These are phyloP conservation scores for Gnathochromis pfefferi DNA, from an alignment of 2,113 vertebrate species.

Conservation along the genomic window DNA sequence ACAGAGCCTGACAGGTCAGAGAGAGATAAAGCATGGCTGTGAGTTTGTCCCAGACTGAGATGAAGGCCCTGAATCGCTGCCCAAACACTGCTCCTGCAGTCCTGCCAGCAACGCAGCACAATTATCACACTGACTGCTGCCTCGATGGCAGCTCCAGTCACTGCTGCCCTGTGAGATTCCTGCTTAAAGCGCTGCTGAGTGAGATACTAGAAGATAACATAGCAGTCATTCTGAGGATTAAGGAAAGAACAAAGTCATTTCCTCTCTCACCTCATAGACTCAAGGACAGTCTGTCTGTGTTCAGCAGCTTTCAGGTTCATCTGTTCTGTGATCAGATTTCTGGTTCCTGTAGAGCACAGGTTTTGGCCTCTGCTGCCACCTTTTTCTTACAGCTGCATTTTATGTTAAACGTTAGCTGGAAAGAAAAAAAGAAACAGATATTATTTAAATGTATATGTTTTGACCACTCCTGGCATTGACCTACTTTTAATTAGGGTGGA, in stretches of 20 bases:
- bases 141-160: neutral
- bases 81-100: slow-evolving; percentile 83
- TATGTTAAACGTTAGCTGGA: slow-evolving; percentile 78
- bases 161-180: neutral
- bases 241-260: neutral
- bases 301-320: slow-evolving; percentile 85
- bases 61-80: slow-evolving; percentile 83
- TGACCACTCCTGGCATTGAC: neutral
- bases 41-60: slow-evolving; percentile 91
- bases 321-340: slow-evolving; percentile 86
- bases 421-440: neutral
- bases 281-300: slow-evolving; percentile 83
- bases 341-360: slow-evolving; percentile 74
- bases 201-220: neutral
- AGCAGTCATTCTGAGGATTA: slow-evolving; percentile 24
- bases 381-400: slow-evolving; percentile 85
- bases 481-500: neutral
- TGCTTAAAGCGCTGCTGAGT: neutral
- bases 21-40: slow-evolving; percentile 77
- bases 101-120: slow-evolving; percentile 55
- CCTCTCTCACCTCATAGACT: slow-evolving; percentile 76
- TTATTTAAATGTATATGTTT: neutral
- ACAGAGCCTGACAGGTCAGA: neutral
- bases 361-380: slow-evolving; percentile 81
- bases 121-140: slow-evolving; percentile 17